Base-by-base conservation (phyloP, 2,797 vertebrate genomes). In the Scarus forsteni region DNA sequence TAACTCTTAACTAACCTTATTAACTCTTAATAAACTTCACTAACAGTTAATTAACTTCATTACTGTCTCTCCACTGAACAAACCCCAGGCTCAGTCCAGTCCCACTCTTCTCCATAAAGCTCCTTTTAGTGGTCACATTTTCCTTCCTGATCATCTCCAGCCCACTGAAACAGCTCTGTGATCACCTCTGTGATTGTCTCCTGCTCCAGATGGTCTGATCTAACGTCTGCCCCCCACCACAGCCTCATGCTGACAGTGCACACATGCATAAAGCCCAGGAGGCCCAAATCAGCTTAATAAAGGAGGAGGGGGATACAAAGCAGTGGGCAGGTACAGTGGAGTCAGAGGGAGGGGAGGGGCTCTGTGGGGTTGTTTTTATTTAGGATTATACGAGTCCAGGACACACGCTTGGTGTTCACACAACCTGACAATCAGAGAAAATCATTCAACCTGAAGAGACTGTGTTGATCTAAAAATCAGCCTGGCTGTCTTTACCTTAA, bases 131-230 rank as follows among this genome's bases (percentile, higher is more conserved):
- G 67, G 76, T 66, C 59, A 39, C 54, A 59, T 42, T 73, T 57
- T 72, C 45, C 58, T 52, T 39, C 43, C 1, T 52, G 39, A 49
- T 44, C 48, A 55, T 58, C 69, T 70, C 59, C 19, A 5, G 45
- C 48, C 53, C 57, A 78, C 40, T 53, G 58, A 78, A 88, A 79
- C 57, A 52, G 44, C 19, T n/a, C n/a, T n/a, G 50, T 35, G 67
- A 88, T 77, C 71, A 77, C 66, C 77, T 80, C 64, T 64, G 66
- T 76, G 63, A 62, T 76, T 77, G 75, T 63, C 77, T 73, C 73
- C 71, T 65, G 34, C 63, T 83, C 73, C 81, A 89, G 84, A 88
- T 89, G 81, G 85, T 74, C 83, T 80, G 73, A 85, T 84, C 60
- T 87, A 84, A 83, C 11, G 71, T 87, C 81, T 80, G 73, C 40